Evolutionary conservation across 2,888 invertebrate species (phyloP), one percentile per base, ranked within the genome.

Genomic region (Agrotis ipsilon): DNA sequence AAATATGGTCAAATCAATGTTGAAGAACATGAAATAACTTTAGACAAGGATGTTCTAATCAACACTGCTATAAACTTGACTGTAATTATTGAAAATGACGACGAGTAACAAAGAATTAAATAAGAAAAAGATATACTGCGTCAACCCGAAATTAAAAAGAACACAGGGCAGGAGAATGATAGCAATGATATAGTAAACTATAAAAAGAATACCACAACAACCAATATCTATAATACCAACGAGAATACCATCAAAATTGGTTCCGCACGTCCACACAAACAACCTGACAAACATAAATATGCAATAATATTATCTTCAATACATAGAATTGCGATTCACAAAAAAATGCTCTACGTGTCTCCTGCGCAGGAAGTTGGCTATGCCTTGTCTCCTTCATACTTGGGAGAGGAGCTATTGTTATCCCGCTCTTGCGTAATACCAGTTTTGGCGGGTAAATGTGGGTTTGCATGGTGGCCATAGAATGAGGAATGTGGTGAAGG

Each of bases 401-500:
- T 82, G 43, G 43, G 2, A 21, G 45, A 68, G 21, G 48, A 9
- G 59, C 69, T 74, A 76, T 90, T 74, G 65, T 86, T 81, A 86
- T 83, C 80, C 86, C 58, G 24, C 60, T 86, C 88, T 74, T 75
- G 76, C 82, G 86, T 89, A 86, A 90, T 90, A 92, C 92, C 92
- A 92, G 92, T 92, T 92, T 92, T 90, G 89, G 89, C 86, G 86
- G 83, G 86, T 88, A 84, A 85, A 75, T 78, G 87, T 82, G 80
- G 83, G 83, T 83, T 84, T 85, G 82, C 81, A 68, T 68, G 81
- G 82, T 78, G 72, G 72, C 79, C 72, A 78, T 79, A 79, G 77
- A 78, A 61, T 58, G 63, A 77, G 64, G 72, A 74, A 85, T 62
- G 68, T 70, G 69, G 46, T 72, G 60, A 54, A 70, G 66, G 49